Percentiles rank a stretch among this genome's conserved stretches.
Evolutionary conservation across 1,140 invertebrate species (phyloP).

Genomic region (Drosophila bipectinata): DNA sequence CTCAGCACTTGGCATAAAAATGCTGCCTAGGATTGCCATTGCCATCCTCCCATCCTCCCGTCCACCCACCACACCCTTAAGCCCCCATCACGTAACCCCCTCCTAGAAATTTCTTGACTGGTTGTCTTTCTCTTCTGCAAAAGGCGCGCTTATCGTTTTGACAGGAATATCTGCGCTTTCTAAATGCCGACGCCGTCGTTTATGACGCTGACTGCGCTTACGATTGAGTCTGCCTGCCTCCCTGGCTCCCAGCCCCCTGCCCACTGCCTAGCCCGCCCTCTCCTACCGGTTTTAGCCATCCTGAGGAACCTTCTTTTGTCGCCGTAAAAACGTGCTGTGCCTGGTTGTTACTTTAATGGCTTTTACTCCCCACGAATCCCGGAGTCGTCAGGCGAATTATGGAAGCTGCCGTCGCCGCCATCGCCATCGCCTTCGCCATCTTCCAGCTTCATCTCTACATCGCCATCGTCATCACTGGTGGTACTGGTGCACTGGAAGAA

Average conservation of each 20-base stretch:
- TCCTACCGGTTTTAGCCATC: constrained; percentile 33
- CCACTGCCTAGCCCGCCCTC: background rate
- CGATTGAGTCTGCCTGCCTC: constrained; percentile 65
- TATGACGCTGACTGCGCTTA: constrained; percentile 79
- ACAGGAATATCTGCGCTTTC: constrained; percentile 81
- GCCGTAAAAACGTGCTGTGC: constrained; percentile 80
- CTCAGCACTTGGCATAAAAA: constrained; percentile 77
- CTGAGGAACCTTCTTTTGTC: constrained; percentile 51
- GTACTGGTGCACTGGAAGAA: constrained; percentile 15
- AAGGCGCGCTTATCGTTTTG: constrained; percentile 80
- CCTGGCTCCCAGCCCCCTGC: background rate
- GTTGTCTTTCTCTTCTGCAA: constrained; percentile 17
- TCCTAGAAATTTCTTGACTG: constrained; percentile 8
- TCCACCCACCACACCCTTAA: background rate
- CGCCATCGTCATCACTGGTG: constrained; percentile 11
- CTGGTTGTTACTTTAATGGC: constrained; percentile 81
- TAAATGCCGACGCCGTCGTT: constrained; percentile 79
- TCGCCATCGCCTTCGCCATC: constrained; percentile 25
- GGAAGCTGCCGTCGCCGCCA: constrained; percentile 64
- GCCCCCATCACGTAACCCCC: background rate
- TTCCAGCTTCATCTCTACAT: constrained; percentile 19
- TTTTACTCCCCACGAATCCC: constrained; percentile 77
- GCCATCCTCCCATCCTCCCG: background rate
- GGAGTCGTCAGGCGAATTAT: constrained; percentile 75
- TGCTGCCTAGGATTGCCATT: constrained; percentile 37